Conservation (phyloP, 2,113 vertebrate genomes). For the Oncorhynchus tshawytscha region DNA sequence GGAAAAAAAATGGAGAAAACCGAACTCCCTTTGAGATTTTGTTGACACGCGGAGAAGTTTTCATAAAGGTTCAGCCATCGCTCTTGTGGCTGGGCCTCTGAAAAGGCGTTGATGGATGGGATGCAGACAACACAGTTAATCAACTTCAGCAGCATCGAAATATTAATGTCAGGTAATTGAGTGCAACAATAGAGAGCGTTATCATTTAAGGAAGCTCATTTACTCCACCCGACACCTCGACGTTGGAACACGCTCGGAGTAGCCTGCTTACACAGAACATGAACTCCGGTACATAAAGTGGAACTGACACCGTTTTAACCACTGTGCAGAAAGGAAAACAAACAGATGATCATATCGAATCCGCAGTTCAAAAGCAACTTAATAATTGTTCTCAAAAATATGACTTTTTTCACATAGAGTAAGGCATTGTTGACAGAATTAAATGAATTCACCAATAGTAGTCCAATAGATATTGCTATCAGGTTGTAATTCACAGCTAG, state of each 20-base stretch:
- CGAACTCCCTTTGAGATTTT: constrained; percentile 48
- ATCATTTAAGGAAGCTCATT: constrained; percentile 38
- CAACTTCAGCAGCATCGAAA: constrained; percentile 42
- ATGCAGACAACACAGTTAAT: constrained; percentile 55
- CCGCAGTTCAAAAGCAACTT: too few species aligned
- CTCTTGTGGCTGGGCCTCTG: constrained; percentile 34
- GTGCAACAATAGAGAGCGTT: constrained; percentile 37
- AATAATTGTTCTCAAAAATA: too few species aligned
- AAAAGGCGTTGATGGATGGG: constrained; percentile 57
- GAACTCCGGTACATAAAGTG: too few species aligned
- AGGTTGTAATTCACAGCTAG: too few species aligned
- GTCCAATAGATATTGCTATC: too few species aligned
- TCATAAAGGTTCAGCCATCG: constrained; percentile 58
- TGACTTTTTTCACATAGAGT: too few species aligned
- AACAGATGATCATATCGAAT: too few species aligned
- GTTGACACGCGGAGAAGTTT: constrained; percentile 63
- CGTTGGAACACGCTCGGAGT: constrained; percentile 14
- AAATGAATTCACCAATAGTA: too few species aligned
- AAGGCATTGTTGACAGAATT: too few species aligned
- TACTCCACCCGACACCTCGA: constrained; percentile 34
- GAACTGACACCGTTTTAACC: too few species aligned
- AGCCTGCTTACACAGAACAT: constrained; percentile 2
- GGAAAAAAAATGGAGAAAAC: not conserved
- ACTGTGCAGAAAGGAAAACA: too few species aligned
- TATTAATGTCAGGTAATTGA: constrained; percentile 61